A percentile compares a stretch with the other conserved stretches of the same genome.
Conservation (phyloP, 1,140 invertebrate genomes). For the Drosophila athabasca region DNA sequence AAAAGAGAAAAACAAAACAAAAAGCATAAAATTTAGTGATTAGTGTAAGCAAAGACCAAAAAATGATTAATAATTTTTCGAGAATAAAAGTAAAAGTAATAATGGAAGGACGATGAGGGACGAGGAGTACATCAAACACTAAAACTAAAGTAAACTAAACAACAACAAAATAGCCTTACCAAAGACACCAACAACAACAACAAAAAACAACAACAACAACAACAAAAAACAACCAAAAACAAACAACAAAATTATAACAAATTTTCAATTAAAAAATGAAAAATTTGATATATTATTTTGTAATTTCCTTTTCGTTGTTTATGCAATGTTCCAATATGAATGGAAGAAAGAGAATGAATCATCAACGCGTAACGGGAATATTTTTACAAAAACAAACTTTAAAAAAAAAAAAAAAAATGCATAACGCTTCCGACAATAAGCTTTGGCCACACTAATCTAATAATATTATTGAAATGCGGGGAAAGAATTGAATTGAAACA, state of each 20-base stretch:
- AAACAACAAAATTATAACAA: constrained; percentile 2
- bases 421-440: constrained; percentile 81
- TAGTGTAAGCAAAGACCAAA: constrained; percentile 72
- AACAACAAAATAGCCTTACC: constrained; percentile 53
- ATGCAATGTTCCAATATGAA: constrained; percentile 17
- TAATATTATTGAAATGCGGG: constrained; percentile 18
- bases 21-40: constrained; percentile 56
- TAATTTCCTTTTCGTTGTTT: constrained; percentile 21
- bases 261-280: constrained; percentile 16
- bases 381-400: constrained; percentile 33
- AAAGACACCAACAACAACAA: constrained; percentile 5
- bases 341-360: not conserved
- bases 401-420: constrained; percentile 62
- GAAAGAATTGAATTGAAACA: constrained; percentile 31
- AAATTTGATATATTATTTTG: constrained; percentile 20
- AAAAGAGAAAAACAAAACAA: constrained; percentile 6
- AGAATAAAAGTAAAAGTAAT: constrained; percentile 14
- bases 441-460: constrained; percentile 73
- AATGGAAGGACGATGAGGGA: constrained; percentile 11
- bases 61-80: constrained; percentile 53
- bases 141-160: constrained; percentile 15
- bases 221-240: not conserved
- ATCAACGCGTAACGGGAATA: constrained; percentile 36
- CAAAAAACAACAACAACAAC: constrained; percentile 2
- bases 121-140: constrained; percentile 4